Evolutionary conservation across 2,888 invertebrate species (phyloP), one percentile per base, ranked within the genome.

Genomic region (Oscheius sp.): DNA sequence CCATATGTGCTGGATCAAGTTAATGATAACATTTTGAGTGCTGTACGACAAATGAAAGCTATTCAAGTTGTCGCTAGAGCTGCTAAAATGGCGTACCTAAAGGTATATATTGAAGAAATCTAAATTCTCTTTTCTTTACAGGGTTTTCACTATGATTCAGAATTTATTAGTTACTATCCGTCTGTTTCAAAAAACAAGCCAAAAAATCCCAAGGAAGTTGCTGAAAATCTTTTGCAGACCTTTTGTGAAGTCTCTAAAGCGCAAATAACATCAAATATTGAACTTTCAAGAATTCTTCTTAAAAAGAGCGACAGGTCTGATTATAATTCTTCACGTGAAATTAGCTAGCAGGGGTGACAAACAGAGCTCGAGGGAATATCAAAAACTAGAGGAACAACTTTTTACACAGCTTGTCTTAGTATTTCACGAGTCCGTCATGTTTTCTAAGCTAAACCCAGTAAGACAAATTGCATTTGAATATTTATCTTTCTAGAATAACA

Each of bases 381-480:
- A 42, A 25, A 20, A n/a, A 29, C 15, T 61, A 20, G 61, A 45
- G 31, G 61, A 61, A 42, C 25, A 42, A n/a, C 45, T 61, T 3
- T 23, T 42, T 20, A n/a, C 61, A 5, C 61, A 61, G 17, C 10
- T 61, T 12, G 61, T 61, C 20, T n/a, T 61, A 15, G 25, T 61
- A 4, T 61, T 61, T 42, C 29, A 61, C 10, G 61, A 61, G 23
- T 27, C 61, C n/a, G 61, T 61, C n/a, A 39, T 61, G 45, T 61
- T 61, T 17, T 45, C 61, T 3, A 39, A 29, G 29, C 29, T 39
- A 15, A 29, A 61, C 6, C 25, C 27, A n/a, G 42, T 27, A 8
- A 23, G 52, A 23, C 4, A 10, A 10, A 25, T 23, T 52, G n/a
- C n/a, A n/a, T 29, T 23, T 23, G 17, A 50, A 23, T 53, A 20